Evolutionary conservation across 2,113 vertebrate species (phyloP).

Genomic region (Arothron firmamentum): DNA sequence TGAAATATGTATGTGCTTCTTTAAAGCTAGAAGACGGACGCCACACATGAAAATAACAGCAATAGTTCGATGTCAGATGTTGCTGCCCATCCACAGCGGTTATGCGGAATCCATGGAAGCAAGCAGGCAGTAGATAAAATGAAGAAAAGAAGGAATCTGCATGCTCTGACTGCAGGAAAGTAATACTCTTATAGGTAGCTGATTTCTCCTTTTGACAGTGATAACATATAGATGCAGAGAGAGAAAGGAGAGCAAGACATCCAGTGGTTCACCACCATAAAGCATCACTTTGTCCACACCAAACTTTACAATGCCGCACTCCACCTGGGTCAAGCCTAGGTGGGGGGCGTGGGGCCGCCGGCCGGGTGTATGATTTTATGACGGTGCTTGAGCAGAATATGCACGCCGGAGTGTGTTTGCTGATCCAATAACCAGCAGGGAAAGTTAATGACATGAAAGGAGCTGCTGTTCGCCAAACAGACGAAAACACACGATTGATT

Average conservation of each 20-base stretch:
- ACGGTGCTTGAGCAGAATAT: conserved; percentile 53
- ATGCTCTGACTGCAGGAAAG: background rate
- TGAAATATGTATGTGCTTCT: too few species aligned
- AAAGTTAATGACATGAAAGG: conserved; percentile 69
- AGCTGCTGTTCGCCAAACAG: conserved; percentile 63
- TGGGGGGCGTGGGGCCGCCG: conserved; percentile 11
- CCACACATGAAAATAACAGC: too few species aligned
- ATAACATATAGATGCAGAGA: conserved; percentile 39
- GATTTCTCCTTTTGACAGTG: conserved; percentile 22
- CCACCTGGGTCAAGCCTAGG: conserved; percentile 48
- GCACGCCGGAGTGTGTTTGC: conserved; percentile 63
- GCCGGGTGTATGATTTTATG: conserved; percentile 59
- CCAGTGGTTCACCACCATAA: conserved; percentile 46
- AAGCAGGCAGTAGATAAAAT: conserved; percentile 1
- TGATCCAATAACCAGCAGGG: conserved; percentile 63
- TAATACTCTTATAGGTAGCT: conserved; percentile 16
- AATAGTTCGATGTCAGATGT: too few species aligned
- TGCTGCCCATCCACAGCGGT: too few species aligned
- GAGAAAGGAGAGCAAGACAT: conserved; percentile 28
- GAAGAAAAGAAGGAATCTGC: conserved; percentile 1
- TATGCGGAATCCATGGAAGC: background rate
- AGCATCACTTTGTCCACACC: conserved; percentile 46
- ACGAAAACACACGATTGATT: conserved; percentile 56
- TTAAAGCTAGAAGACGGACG: too few species aligned
- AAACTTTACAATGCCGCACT: conserved; percentile 51